Conservation (phyloP, 1,140 invertebrate genomes). For the Euschistus heros region DNA sequence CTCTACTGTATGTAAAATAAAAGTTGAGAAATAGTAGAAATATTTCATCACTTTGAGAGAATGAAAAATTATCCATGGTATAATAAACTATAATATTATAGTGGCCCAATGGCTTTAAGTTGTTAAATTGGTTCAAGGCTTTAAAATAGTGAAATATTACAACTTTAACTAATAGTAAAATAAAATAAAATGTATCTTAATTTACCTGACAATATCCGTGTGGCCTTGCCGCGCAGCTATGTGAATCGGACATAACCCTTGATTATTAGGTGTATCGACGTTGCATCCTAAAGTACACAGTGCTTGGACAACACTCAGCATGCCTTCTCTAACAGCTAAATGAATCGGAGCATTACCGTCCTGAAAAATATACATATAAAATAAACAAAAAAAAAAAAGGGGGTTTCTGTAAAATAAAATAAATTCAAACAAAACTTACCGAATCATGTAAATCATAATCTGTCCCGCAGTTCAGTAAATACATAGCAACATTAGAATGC, state of each 20-base stretch:
- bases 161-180: neutral
- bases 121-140: too few species aligned
- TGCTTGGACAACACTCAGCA: conserved; percentile 56
- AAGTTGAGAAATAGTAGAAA: too few species aligned
- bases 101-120: too few species aligned
- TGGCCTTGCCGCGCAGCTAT: conserved; percentile 62
- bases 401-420: neutral
- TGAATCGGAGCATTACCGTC: conserved; percentile 66
- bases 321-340: conserved; percentile 54
- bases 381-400: neutral
- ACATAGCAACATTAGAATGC: conserved; percentile 46
- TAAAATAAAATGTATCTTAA: neutral
- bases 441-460: conserved; percentile 56
- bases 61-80: too few species aligned
- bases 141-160: too few species aligned
- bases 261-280: conserved; percentile 55
- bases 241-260: conserved; percentile 60
- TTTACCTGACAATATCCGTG: conserved; percentile 56
- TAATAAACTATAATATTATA: too few species aligned
- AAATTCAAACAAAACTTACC: conserved; percentile 36
- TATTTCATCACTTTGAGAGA: too few species aligned
- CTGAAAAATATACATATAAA: conserved; percentile 35
- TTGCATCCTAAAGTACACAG: conserved; percentile 64
- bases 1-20: too few species aligned
- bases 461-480: conserved; percentile 57